These are phyloP conservation scores for Rhynchophorus ferrugineus DNA, from an alignment of 1,140 invertebrate genomes.

Conservation along the genomic window DNA sequence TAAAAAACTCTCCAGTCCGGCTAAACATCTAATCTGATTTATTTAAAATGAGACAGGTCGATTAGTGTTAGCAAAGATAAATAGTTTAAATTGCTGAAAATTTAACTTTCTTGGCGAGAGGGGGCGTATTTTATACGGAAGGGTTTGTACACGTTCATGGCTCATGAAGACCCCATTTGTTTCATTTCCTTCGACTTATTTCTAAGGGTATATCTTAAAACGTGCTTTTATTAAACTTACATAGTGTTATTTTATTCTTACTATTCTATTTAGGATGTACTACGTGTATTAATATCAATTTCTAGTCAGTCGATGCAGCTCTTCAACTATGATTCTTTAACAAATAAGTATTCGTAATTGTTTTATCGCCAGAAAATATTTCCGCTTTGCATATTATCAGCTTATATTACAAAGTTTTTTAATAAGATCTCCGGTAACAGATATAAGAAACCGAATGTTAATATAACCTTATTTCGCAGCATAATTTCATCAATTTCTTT, in stretches of 20 bases:
- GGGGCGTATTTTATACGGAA: conserved; percentile 33
- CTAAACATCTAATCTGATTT: neutral
- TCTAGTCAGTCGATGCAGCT: too few relatives aligned
- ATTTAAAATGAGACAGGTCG: conserved; percentile 38
- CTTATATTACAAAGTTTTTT: too few relatives aligned
- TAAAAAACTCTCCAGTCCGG: neutral
- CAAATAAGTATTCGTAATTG: too few relatives aligned
- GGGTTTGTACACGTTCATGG: conserved; percentile 22
- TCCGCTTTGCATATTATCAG: too few relatives aligned
- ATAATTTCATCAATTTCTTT: too few relatives aligned
- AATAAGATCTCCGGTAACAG: too few relatives aligned
- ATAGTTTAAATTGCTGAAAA: conserved; percentile 40
- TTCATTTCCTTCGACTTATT: conserved; percentile 34
- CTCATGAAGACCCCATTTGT: conserved; percentile 30
- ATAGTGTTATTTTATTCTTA: conserved; percentile 17
- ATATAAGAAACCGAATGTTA: too few relatives aligned
- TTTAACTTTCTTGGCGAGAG: conserved; percentile 36
- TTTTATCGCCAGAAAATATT: too few relatives aligned
- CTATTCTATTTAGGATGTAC: too few relatives aligned
- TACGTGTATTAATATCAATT: too few relatives aligned
- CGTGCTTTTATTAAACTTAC: conserved; percentile 23
- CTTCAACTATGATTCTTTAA: too few relatives aligned
- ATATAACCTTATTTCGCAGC: too few relatives aligned
- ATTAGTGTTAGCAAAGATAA: conserved; percentile 40
- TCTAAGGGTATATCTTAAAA: conserved; percentile 23